Evolutionary conservation across 2,888 invertebrate species (phyloP).

Genomic region (Cephus spinipes): DNA sequence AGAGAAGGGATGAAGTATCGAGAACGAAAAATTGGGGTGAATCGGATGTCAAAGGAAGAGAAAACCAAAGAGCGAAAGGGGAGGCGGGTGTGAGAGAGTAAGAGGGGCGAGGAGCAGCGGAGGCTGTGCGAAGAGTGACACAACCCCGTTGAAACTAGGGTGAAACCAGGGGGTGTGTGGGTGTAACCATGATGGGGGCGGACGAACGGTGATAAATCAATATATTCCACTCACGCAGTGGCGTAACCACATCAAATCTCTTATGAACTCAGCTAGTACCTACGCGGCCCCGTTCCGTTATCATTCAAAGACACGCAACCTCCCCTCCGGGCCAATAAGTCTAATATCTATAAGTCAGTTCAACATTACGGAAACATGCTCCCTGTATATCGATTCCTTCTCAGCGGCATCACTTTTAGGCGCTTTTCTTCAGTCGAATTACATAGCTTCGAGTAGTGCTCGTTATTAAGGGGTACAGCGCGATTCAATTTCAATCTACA

Average conservation of each 20-base stretch:
- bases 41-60: background rate
- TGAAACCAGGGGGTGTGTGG: background rate
- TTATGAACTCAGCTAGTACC: slow-evolving; percentile 31
- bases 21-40: too few relatives aligned
- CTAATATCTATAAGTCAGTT: background rate
- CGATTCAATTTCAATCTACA: too few relatives aligned
- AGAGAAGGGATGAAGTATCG: too few relatives aligned
- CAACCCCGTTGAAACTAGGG: too few relatives aligned
- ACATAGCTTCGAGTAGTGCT: too few relatives aligned
- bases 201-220: slow-evolving; percentile 53
- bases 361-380: too few relatives aligned
- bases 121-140: background rate
- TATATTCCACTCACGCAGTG: slow-evolving; percentile 59
- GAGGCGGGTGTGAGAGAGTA: slow-evolving; percentile 4
- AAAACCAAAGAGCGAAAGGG: slow-evolving; percentile 4
- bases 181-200: slow-evolving; percentile 13
- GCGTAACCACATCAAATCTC: slow-evolving; percentile 53
- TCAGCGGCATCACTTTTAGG: too few relatives aligned
- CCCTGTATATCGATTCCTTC: too few relatives aligned
- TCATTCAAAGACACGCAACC: slow-evolving; percentile 17
- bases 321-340: background rate
- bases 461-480: too few relatives aligned
- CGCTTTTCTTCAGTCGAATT: too few relatives aligned
- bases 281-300: slow-evolving; percentile 29
- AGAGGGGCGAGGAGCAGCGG: slow-evolving; percentile 20